Evolutionary conservation across 2,797 vertebrate species (phyloP).

Genomic region (Phoxinus dragarum): DNA sequence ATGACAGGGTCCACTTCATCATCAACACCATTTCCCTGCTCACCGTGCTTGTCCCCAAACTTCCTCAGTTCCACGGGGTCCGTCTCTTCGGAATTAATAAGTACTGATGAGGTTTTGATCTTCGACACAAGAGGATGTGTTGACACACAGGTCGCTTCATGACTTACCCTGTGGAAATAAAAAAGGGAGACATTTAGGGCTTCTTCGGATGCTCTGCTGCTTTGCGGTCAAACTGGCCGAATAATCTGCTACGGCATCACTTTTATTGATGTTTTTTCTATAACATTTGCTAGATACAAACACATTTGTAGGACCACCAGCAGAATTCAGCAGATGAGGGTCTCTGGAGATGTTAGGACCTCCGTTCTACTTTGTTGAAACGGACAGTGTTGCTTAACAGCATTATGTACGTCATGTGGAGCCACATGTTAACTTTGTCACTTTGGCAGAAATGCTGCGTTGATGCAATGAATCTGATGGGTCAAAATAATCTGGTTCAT

Average conservation of each 20-base stretch:
- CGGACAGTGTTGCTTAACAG: neutral
- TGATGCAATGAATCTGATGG: neutral
- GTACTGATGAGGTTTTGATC: conserved; percentile 81
- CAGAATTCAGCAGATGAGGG: conserved; percentile 6
- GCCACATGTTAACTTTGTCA: neutral
- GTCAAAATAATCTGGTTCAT: neutral
- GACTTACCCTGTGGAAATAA: neutral
- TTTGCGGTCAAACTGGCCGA: neutral
- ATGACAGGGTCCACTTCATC: conserved; percentile 91
- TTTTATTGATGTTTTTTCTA: conserved; percentile 25
- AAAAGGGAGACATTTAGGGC: neutral
- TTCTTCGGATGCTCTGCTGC: conserved; percentile 5
- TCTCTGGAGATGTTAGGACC: neutral
- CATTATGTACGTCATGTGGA: neutral
- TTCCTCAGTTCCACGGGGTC: conserved; percentile 96
- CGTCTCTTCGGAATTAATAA: conserved; percentile 98
- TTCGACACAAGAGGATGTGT: conserved; percentile 12
- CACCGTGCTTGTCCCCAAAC: conserved; percentile 93
- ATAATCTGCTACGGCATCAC: conserved; percentile 13
- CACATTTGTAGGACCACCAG: neutral
- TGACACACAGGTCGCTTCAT: neutral
- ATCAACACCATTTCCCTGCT: conserved; percentile 93
- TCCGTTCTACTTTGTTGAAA: neutral
- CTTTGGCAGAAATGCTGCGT: conserved; percentile 8
- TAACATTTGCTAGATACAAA: neutral